Conservation (phyloP, 1,140 invertebrate species). For the Cataglyphis hispanica region DNA sequence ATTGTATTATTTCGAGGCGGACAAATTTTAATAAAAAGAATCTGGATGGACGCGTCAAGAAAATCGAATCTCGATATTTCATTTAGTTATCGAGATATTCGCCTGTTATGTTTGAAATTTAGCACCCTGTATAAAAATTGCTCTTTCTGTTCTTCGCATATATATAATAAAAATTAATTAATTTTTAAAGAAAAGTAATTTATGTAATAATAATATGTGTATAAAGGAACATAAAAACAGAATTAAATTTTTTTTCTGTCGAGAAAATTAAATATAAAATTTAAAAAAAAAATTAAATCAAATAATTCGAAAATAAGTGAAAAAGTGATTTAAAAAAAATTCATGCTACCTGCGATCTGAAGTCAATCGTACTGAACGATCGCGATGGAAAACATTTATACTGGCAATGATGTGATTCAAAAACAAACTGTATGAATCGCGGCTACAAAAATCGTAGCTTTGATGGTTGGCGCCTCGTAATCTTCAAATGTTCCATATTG, state of each 20-base stretch:
- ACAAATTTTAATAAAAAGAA: no score
- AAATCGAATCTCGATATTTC: no score
- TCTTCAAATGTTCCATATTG: conserved; percentile 58
- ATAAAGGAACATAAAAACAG: background rate
- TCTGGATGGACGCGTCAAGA: no score
- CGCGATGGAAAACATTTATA: background rate
- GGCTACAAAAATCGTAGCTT: background rate
- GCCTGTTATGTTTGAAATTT: no score
- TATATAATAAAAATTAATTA: no score
- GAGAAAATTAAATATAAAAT: background rate
- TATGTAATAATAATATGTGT: background rate
- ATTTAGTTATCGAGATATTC: no score
- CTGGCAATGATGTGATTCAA: background rate
- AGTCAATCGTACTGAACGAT: conserved; percentile 3
- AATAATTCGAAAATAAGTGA: background rate
- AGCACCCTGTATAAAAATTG: no score
- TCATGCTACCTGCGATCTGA: conserved; percentile 29
- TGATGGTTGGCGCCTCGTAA: background rate
- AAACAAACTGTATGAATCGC: conserved; percentile 41
- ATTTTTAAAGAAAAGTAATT: background rate
- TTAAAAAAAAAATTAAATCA: no score
- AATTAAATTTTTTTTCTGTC: background rate
- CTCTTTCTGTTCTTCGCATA: no score
- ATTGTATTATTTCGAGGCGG: no score
- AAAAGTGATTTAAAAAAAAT: background rate